Conservation (phyloP, 2,888 invertebrate species). For the Holacanthella duospinosa region DNA sequence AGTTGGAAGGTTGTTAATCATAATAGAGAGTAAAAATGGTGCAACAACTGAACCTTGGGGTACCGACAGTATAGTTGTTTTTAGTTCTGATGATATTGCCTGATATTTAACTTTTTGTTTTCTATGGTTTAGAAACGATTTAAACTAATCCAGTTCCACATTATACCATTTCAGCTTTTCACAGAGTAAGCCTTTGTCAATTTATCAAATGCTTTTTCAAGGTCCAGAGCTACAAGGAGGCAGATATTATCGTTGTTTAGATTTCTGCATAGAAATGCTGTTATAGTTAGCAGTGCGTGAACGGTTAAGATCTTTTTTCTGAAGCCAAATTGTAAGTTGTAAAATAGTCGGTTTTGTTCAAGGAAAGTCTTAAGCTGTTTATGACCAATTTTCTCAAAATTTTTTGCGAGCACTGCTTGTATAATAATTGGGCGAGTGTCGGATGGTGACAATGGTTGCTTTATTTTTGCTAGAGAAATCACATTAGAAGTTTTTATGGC, state of each 20-base stretch:
- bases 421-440: neutral
- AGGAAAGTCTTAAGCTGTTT: neutral
- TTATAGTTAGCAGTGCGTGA: neutral
- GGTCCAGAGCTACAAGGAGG: neutral
- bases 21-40: neutral
- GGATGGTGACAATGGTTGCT: neutral
- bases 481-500: neutral
- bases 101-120: too few relatives aligned
- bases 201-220: neutral
- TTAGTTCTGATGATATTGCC: neutral
- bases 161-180: neutral
- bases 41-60: neutral
- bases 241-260: neutral
- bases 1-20: neutral
- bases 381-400: neutral
- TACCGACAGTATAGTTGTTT: neutral
- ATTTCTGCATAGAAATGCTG: neutral
- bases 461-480: neutral
- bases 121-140: neutral
- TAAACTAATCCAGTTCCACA: neutral
- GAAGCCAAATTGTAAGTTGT: neutral
- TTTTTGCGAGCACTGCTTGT: neutral
- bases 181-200: neutral
- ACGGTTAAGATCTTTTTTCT: neutral
- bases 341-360: neutral